These are phyloP conservation scores for Microctenopoma lineatum DNA, from an alignment of 2,797 vertebrate genomes.

Conservation along the genomic window DNA sequence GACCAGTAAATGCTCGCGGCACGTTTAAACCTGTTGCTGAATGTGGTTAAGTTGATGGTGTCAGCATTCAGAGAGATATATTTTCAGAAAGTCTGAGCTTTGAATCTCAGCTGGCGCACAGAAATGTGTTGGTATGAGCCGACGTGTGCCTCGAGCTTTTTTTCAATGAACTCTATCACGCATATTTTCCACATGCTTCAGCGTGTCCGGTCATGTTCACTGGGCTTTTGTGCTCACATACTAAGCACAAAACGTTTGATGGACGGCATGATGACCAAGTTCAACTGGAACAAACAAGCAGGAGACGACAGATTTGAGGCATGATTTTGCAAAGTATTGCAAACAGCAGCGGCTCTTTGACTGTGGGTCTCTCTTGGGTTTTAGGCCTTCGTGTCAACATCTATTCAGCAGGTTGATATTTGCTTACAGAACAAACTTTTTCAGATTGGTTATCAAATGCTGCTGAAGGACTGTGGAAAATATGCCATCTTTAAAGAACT, in stretches of 20 bases:
- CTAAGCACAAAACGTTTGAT: slow-evolving; percentile 12
- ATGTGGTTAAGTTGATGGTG: slow-evolving; percentile 3
- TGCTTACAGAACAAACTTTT: slow-evolving; percentile 10
- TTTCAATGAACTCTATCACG: slow-evolving; percentile 35
- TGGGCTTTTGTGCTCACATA: slow-evolving; percentile 22
- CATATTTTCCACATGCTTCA: slow-evolving; percentile 49
- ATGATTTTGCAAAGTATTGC: slow-evolving; percentile 13
- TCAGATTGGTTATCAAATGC: slow-evolving; percentile 18
- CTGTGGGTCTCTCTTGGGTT: background rate
- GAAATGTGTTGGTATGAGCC: slow-evolving; percentile 16
- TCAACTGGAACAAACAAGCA: slow-evolving; percentile 13
- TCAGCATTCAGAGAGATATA: background rate
- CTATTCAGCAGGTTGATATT: slow-evolving; percentile 24
- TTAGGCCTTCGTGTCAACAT: slow-evolving; percentile 20
- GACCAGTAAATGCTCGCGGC: slow-evolving; percentile 16
- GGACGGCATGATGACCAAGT: slow-evolving; percentile 11
- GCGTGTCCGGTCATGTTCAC: slow-evolving; percentile 42
- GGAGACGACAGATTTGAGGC: slow-evolving; percentile 6
- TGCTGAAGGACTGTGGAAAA: slow-evolving; percentile 3
- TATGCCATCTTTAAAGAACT: slow-evolving; percentile 4
- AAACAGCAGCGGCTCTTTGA: background rate
- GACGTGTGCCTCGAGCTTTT: slow-evolving; percentile 43
- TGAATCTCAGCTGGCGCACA: slow-evolving; percentile 9
- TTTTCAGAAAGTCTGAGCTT: slow-evolving; percentile 13
- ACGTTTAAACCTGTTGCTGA: slow-evolving; percentile 30